phyloP scores from a whole-genome alignment of 1,140 invertebrate genomes.

The Melitaea cinxia region DNA sequence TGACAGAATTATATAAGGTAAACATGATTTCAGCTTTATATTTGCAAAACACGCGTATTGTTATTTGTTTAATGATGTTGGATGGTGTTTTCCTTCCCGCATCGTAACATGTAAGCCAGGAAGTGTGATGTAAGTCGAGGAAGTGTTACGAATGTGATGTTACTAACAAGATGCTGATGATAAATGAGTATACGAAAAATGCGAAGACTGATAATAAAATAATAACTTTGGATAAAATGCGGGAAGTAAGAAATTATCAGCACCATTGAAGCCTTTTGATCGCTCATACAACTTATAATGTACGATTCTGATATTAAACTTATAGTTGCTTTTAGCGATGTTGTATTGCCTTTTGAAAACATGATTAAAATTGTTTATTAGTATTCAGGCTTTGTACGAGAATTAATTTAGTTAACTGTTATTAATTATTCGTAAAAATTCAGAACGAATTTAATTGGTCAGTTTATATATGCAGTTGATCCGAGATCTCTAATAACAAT shows the following conservation, averaged over 20 bases:
- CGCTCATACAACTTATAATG: no score
- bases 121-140: conserved; percentile 27
- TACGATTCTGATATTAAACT: no score
- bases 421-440: no score
- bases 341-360: no score
- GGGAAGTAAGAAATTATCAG: neutral
- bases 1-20: no score
- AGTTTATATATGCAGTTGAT: neutral
- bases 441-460: conserved; percentile 2
- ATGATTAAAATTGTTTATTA: no score
- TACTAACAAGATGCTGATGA: conserved; percentile 29
- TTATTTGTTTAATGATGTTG: conserved; percentile 11
- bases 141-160: conserved; percentile 17
- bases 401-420: no score
- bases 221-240: neutral
- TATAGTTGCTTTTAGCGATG: no score
- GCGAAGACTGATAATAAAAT: conserved; percentile 16
- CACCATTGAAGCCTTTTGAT: neutral
- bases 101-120: conserved; percentile 23
- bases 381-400: no score
- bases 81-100: conserved; percentile 10
- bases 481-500: conserved; percentile 4
- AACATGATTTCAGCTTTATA: no score
- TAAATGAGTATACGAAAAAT: conserved; percentile 15
- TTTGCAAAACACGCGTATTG: neutral